Base-by-base conservation (phyloP, 2,113 vertebrate genomes). In the Spea bombifrons region DNA sequence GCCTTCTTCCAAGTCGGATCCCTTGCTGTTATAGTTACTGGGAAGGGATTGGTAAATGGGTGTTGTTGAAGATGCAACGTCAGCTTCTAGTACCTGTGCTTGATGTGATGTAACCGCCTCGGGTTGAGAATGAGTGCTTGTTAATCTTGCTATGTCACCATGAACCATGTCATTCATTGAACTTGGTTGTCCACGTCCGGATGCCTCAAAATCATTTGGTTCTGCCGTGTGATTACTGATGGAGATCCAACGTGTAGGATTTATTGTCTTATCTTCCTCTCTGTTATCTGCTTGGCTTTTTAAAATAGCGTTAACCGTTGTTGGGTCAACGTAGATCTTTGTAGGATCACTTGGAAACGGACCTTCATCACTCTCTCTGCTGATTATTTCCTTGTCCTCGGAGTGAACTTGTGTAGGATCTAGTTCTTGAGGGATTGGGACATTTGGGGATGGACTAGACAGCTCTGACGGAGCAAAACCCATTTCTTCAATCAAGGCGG, bases 51-150 rank as follows among this genome's bases (percentile, higher is more conserved):
- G n/a, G 10, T 45, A 10, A 44, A 47, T 4, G 8, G 53, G 4
- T 3, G 53, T n/a, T 16, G 76, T 57, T 0, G 10, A 74, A 3
- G 46, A 50, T 16, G 68, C 45, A 7, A 50, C 4, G 4, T 53
- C 63, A n/a, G 59, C 83, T 10, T 86, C 86, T 0, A 86, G 87
- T 3, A 82, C 79, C 45, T 89, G 86, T 0, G 75, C 47, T 0
- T 88, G 3, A 45, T 73, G 6, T n/a, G 46, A 0, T 0, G 12
- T 43, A 4, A 49, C 7, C 59, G 67, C 46, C 13, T 8, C 7
- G 15, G 84, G 0, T 0, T 72, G 30, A 8, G 66, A 0, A 0
- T 84, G 74, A 59, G 79, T 53, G 7, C 81, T 83, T 3, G 15
- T 75, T 44, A 75, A 47, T 0, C 78, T 82, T 3, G 68, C 49